Evolutionary conservation across 2,797 vertebrate species (phyloP).

Genomic region (Phoxinus dragarum): DNA sequence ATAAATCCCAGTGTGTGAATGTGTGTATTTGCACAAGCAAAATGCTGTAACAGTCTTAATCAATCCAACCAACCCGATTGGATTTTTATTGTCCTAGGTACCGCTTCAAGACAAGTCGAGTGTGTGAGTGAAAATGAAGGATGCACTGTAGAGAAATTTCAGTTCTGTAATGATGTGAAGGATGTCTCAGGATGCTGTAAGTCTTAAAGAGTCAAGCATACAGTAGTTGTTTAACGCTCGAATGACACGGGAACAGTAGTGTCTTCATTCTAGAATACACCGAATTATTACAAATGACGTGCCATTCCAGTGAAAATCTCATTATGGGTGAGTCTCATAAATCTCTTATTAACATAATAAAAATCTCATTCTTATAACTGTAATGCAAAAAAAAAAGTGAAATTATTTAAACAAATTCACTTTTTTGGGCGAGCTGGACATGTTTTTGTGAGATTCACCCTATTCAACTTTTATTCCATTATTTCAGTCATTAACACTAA

Average conservation of each 20-base stretch:
- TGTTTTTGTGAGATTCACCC: conserved; percentile 27
- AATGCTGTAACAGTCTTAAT: conserved; percentile 51
- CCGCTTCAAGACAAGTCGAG: conserved; percentile 13
- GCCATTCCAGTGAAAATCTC: conserved; percentile 20
- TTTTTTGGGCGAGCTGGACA: background rate
- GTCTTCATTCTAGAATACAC: conserved; percentile 1
- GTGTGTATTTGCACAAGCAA: conserved; percentile 53
- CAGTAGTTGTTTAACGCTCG: background rate
- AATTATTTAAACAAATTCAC: background rate
- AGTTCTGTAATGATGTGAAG: conserved; percentile 2
- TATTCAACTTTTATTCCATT: background rate
- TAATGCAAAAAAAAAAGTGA: background rate
- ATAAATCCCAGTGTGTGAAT: conserved; percentile 47
- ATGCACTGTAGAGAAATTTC: conserved; percentile 11
- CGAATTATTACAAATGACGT: background rate
- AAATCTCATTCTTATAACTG: background rate
- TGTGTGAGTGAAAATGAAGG: conserved; percentile 31
- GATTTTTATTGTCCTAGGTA: background rate
- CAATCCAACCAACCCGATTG: background rate
- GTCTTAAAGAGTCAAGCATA: background rate
- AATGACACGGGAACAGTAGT: background rate
- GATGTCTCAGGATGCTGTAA: conserved; percentile 35
- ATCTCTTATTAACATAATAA: background rate
- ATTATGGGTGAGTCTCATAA: conserved; percentile 23
- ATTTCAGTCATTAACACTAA: conserved; percentile 9